These are phyloP conservation scores for Progne subis DNA, from an alignment of 2,113 vertebrate species.

Conservation along the genomic window DNA sequence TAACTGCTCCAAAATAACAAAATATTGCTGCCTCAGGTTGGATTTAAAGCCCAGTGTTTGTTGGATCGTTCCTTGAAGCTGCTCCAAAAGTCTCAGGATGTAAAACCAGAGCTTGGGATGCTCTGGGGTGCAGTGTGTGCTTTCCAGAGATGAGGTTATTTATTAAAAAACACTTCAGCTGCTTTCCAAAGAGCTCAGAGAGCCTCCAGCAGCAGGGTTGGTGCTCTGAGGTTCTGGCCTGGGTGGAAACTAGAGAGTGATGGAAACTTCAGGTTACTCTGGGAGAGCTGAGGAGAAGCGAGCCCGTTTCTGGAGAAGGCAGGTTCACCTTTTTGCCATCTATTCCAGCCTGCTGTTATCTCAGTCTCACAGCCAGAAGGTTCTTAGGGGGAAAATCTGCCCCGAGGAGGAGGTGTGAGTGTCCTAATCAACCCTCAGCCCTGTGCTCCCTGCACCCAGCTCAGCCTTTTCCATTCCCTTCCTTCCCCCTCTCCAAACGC, in stretches of 20 bases:
- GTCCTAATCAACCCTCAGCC: background rate
- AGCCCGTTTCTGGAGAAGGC: background rate
- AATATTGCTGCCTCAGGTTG: background rate
- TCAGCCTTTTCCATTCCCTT: background rate
- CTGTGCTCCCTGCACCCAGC: background rate
- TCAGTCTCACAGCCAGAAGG: background rate
- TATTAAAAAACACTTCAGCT: background rate
- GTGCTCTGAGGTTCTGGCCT: background rate
- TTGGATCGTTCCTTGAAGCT: background rate
- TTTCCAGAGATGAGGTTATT: background rate
- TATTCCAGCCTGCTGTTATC: background rate
- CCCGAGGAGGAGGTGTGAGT: background rate
- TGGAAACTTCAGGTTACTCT: background rate
- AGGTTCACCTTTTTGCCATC: background rate
- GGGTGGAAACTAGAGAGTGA: background rate
- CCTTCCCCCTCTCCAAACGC: background rate
- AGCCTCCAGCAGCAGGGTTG: background rate
- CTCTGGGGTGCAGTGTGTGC: rapidly evolving
- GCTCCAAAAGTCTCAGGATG: background rate
- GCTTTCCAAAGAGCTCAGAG: background rate
- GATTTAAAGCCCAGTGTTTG: background rate
- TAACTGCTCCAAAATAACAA: background rate
- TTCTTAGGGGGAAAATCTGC: background rate
- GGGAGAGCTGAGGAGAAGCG: background rate
- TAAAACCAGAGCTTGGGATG: background rate